Conservation (phyloP, 2,113 vertebrate species). For the Lipotes vexillifer region DNA sequence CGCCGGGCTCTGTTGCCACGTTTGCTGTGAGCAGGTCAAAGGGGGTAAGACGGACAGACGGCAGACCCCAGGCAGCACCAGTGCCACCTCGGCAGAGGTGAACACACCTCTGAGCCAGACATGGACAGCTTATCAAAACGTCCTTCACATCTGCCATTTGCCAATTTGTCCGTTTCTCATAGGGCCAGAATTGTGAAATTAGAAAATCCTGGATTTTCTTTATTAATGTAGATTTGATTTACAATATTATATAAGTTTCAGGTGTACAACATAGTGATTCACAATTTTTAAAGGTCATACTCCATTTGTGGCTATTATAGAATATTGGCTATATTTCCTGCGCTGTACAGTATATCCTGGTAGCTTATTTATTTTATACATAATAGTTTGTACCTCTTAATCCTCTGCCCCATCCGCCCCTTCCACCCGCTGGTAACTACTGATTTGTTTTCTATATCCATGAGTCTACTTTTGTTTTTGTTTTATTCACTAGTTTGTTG, state of each 20-base stretch:
- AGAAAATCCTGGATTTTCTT: constrained; percentile 9
- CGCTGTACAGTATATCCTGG: too few relatives aligned
- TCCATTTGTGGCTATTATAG: background rate
- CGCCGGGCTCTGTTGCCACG: background rate
- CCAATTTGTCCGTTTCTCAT: background rate
- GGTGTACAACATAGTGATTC: background rate
- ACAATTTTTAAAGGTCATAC: background rate
- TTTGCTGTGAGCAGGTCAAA: background rate
- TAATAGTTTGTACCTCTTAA: background rate
- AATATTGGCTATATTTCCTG: background rate
- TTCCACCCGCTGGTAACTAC: background rate
- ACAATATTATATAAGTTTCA: background rate
- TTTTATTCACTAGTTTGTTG: background rate
- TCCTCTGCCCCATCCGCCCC: background rate
- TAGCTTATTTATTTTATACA: background rate
- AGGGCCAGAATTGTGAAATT: background rate
- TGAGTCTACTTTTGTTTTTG: background rate
- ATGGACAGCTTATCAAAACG: fast-evolving
- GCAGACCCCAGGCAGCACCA: background rate
- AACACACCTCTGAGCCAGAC: background rate
- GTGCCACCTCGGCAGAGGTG: too few relatives aligned
- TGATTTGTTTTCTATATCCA: background rate
- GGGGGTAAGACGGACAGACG: fast-evolving
- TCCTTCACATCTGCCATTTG: background rate
- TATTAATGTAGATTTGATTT: background rate